Conservation (phyloP, 2,113 vertebrate genomes). For the Maccullochella peelii region DNA sequence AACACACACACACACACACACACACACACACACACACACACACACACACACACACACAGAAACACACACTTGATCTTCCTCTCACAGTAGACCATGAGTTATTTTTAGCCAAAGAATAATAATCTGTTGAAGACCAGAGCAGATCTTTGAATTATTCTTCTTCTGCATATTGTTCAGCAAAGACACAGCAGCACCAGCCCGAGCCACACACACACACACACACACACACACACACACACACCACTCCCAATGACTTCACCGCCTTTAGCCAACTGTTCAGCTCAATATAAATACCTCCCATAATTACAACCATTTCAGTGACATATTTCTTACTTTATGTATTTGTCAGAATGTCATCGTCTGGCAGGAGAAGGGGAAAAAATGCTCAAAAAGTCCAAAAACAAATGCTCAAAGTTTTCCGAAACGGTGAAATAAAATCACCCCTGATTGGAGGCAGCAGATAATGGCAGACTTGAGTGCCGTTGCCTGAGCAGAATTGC, state of each 20-base stretch:
- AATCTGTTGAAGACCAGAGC: conserved; percentile 11
- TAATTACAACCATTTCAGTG: conserved; percentile 32
- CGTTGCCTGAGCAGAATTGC: conserved; percentile 19
- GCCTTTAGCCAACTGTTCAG: conserved; percentile 21
- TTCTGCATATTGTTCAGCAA: conserved; percentile 24
- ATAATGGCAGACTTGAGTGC: conserved; percentile 28
- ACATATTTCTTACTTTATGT: conserved; percentile 17
- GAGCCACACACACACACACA: not conserved
- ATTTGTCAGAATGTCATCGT: not conserved
- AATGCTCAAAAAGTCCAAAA: conserved; percentile 1
- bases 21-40: not conserved
- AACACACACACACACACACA: not conserved
- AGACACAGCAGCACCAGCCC: not conserved
- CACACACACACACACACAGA: not conserved
- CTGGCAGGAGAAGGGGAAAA: not conserved
- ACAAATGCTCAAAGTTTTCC: conserved; percentile 10
- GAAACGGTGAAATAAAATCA: not conserved
- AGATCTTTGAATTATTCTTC: conserved; percentile 17
- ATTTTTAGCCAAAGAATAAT: conserved; percentile 44
- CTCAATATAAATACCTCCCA: conserved; percentile 14
- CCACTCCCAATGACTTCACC: conserved; percentile 3
- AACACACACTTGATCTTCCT: not conserved
- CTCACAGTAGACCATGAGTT: not conserved
- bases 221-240: not conserved
- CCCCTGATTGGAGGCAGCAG: conserved; percentile 29